phyloP scores from a whole-genome alignment of 2,888 invertebrate species.

The Xylophagus ater region DNA sequence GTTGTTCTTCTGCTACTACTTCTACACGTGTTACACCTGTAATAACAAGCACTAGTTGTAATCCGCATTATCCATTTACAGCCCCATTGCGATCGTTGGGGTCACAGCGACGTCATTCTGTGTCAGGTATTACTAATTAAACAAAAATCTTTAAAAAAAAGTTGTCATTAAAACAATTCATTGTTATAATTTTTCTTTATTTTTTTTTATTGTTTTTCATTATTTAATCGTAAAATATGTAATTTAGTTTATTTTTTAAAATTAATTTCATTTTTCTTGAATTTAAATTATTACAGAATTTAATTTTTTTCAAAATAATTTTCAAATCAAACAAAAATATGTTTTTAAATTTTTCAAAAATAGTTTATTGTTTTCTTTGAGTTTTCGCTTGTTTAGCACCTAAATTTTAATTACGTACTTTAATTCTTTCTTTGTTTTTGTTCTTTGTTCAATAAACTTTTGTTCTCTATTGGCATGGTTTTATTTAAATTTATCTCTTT shows the following conservation, averaged over 20 bases:
- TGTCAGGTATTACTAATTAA: conserved; percentile 19
- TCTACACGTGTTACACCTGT: conserved; percentile 16
- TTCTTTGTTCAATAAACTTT: too few relatives aligned
- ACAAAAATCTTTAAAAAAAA: neutral
- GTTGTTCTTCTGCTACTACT: conserved; percentile 17
- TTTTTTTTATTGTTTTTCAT: conserved; percentile 6
- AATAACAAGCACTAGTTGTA: conserved; percentile 19
- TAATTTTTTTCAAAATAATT: too few relatives aligned
- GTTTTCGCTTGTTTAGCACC: too few relatives aligned
- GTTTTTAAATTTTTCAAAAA: too few relatives aligned
- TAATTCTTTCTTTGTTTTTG: too few relatives aligned
- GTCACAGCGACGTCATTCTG: conserved; percentile 21
- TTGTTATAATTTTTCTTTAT: conserved; percentile 1
- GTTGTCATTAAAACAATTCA: neutral
- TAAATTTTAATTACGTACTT: too few relatives aligned
- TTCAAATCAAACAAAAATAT: too few relatives aligned
- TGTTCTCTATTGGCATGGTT: too few relatives aligned
- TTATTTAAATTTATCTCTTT: too few relatives aligned
- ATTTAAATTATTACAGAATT: too few relatives aligned
- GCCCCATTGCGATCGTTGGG: conserved; percentile 18
- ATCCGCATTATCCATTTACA: conserved; percentile 20
- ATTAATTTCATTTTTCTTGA: too few relatives aligned
- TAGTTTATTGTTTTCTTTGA: too few relatives aligned
- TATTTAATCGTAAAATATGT: neutral
- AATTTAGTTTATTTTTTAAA: neutral